Evolutionary conservation across 2,888 invertebrate species (phyloP).

Genomic region (Plebejus anna): DNA sequence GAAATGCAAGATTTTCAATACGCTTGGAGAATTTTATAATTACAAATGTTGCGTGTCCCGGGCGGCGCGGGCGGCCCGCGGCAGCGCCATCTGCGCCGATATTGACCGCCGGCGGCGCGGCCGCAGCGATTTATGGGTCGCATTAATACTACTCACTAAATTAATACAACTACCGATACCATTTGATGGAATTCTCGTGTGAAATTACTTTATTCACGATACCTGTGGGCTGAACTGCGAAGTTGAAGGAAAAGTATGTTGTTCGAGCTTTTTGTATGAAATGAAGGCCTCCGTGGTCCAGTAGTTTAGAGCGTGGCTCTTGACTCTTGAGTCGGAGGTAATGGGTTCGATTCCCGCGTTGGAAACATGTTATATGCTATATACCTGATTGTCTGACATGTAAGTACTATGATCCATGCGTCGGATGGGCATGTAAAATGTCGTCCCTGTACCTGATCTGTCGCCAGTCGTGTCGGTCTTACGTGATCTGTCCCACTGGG

Average conservation of each 20-base stretch:
- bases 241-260: neutral
- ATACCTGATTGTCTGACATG: no score
- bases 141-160: conserved; percentile 43
- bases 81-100: conserved; percentile 6
- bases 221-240: neutral
- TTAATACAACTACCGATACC: conserved; percentile 26
- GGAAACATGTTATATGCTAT: no score
- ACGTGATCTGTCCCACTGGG: no score
- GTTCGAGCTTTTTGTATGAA: no score
- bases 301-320: no score
- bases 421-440: no score
- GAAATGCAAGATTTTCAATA: conserved; percentile 3
- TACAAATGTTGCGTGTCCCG: conserved; percentile 25
- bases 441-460: no score
- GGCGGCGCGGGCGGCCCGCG: neutral
- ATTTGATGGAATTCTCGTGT: conserved; percentile 21
- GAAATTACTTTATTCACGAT: neutral
- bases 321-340: no score
- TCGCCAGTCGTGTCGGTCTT: no score
- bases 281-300: no score
- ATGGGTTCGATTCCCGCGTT: no score
- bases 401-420: no score
- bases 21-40: neutral
- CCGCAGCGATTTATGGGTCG: conserved; percentile 47
- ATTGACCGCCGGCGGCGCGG: conserved; percentile 10